Percentiles rank a stretch among this genome's conserved stretches.
These are phyloP conservation scores for Enteromius mattozi DNA, from an alignment of 2,797 vertebrate species.

Conservation along the genomic window DNA sequence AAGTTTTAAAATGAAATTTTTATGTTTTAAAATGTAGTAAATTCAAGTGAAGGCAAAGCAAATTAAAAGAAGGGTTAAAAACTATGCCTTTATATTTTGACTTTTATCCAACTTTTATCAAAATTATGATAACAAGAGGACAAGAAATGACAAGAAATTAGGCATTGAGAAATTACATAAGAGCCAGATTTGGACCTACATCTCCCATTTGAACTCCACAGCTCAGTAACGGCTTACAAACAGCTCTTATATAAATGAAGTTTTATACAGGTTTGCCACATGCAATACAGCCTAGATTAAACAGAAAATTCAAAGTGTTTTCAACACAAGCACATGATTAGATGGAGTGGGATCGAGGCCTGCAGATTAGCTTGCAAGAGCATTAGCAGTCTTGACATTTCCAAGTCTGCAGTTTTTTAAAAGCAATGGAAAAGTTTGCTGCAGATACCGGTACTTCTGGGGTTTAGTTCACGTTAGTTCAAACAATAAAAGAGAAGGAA, in stretches of 20 bases:
- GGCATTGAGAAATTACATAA: background rate
- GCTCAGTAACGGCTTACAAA: background rate
- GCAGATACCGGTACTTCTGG: background rate
- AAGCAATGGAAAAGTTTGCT: constrained; percentile 28
- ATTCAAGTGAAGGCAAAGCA: background rate
- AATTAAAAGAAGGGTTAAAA: background rate
- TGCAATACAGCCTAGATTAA: constrained; percentile 8
- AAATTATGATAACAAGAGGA: background rate
- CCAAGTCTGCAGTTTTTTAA: constrained; percentile 13
- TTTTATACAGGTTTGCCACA: background rate
- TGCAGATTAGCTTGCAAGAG: constrained; percentile 17
- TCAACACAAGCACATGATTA: constrained; percentile 2
- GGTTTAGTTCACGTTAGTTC: constrained; percentile 30
- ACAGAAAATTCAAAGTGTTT: background rate
- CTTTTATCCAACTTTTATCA: background rate
- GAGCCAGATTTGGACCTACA: background rate
- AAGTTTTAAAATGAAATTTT: background rate
- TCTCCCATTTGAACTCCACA: background rate
- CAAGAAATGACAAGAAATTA: no score
- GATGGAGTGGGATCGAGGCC: background rate
- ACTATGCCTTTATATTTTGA: background rate
- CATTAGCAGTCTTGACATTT: constrained; percentile 31
- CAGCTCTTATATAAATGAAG: background rate
- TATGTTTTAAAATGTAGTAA: background rate
- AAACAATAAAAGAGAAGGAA: constrained; percentile 35